These are phyloP conservation scores for Cynoglossus semilaevis DNA, from an alignment of 2,113 vertebrate species.

Conservation along the genomic window DNA sequence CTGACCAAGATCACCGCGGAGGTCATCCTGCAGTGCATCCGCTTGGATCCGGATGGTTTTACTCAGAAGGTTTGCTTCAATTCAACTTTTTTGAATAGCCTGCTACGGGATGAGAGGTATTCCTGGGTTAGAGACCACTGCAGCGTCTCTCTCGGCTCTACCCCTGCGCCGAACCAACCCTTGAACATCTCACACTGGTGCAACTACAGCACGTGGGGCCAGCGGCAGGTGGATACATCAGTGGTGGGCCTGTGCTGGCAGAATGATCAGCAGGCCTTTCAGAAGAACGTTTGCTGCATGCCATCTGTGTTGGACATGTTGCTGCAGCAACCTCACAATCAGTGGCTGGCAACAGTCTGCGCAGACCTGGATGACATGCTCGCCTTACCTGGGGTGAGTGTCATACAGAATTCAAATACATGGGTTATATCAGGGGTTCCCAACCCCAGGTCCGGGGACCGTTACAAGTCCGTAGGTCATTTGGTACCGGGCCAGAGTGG, in stretches of 20 bases:
- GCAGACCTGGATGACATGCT: constrained; percentile 31
- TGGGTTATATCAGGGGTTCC: neutral
- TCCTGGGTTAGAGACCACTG: constrained; percentile 72
- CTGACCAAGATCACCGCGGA: constrained; percentile 31
- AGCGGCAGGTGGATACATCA: constrained; percentile 61
- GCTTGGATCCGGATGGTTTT: constrained; percentile 64
- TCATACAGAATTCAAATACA: neutral
- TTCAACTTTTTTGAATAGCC: constrained; percentile 49
- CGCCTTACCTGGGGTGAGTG: constrained; percentile 56
- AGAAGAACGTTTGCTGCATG: constrained; percentile 72
- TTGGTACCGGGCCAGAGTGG: too few species aligned
- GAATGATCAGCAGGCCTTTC: constrained; percentile 64
- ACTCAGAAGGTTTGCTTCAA: constrained; percentile 65
- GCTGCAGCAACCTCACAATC: constrained; percentile 61
- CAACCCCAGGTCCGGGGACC: too few species aligned
- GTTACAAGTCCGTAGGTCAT: too few species aligned
- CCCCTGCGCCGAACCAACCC: neutral
- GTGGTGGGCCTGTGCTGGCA: constrained; percentile 76
- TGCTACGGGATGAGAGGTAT: constrained; percentile 49
- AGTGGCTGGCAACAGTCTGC: constrained; percentile 71
- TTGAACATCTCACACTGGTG: constrained; percentile 64
- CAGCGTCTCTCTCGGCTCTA: constrained; percentile 20
- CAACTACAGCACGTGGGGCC: constrained; percentile 68
- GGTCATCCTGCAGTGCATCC: constrained; percentile 65
- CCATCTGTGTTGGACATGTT: constrained; percentile 58